A percentile compares a stretch with the other conserved stretches of the same genome.
Conservation (phyloP, 1,140 invertebrate genomes). For the Paralvinella palmiformis region DNA sequence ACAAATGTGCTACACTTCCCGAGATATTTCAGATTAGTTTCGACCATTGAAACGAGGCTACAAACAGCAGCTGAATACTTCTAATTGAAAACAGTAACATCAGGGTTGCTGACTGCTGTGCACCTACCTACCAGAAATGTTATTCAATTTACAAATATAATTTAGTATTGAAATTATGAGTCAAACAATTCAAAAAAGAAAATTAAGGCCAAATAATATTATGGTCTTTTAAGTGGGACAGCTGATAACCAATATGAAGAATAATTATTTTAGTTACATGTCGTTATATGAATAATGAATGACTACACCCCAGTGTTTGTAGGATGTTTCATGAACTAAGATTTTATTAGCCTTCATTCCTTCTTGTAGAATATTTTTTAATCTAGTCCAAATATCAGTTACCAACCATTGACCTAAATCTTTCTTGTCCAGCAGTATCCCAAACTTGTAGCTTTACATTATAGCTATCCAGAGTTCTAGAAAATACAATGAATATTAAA, state of each 20-base stretch:
- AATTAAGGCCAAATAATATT: too few species aligned
- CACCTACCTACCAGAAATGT: too few species aligned
- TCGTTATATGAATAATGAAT: not conserved
- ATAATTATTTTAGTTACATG: not conserved
- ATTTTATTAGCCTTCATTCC: not conserved
- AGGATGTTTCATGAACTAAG: not conserved
- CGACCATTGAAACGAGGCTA: too few species aligned
- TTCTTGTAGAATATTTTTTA: not conserved
- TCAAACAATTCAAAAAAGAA: too few species aligned
- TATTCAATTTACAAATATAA: too few species aligned
- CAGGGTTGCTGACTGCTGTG: too few species aligned
- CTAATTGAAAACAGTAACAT: too few species aligned
- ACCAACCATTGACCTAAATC: constrained; percentile 45
- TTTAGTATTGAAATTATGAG: too few species aligned
- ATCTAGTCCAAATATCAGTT: not conserved
- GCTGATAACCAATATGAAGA: not conserved
- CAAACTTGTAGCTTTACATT: constrained; percentile 46
- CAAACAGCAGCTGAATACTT: too few species aligned
- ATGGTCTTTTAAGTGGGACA: not conserved
- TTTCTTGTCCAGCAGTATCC: constrained; percentile 47
- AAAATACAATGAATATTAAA: constrained; percentile 24
- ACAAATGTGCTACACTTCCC: not conserved
- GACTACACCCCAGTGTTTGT: not conserved
- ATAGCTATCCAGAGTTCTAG: constrained; percentile 60
- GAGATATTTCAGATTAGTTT: not conserved